Base-by-base conservation (phyloP, 53 echinoderm and acorn worm genomes). In the Holothuria scabra region DNA sequence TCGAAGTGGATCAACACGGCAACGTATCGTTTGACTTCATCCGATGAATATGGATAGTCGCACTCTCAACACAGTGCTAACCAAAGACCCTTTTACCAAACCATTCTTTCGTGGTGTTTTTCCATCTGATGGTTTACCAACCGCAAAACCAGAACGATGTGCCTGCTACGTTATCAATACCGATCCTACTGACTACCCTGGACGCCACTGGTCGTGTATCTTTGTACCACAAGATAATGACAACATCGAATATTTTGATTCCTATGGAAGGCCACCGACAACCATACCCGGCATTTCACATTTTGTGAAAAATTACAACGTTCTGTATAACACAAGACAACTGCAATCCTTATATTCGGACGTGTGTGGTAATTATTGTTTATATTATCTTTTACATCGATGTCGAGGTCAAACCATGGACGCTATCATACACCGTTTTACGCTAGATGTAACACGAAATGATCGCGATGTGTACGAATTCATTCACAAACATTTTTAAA, bases 11-110 rank as follows among this genome's bases (percentile, higher is more conserved):
- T 56, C 59, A 69, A 65, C 67, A 80, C 57, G 67, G 80, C 18
- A 85, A 85, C 76, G 46, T 76, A 2, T 44, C 75, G 16, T 85
- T 66, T n/a, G 85, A 85, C 21, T 85, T 61, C 33, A 76, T 60
- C 23, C 38, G 74, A 37, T 76, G 49, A 74, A 33, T 9, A 72
- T 19, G 31, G 19, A 33, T 20, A 62, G 31, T 8, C 23, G n/a
- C 3, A 25, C 5, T 8, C 11, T 24, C 10, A 61, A 22, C 62
- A 22, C 37, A 20, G 35, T 9, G 9, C 28, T 19, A 2, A 16
- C 60, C 10, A 8, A 59, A 25, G 59, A 33, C 33, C 60, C 62
- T 3, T 48, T 48, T 12, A 48, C 48, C 4, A 14, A 34, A 18
- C 22, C 62, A 23, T 21, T 12, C 4, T 81, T 81, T 20, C 22